These are phyloP conservation scores for Anomalospiza imberbis DNA, from an alignment of 2,797 vertebrate species.

Conservation along the genomic window DNA sequence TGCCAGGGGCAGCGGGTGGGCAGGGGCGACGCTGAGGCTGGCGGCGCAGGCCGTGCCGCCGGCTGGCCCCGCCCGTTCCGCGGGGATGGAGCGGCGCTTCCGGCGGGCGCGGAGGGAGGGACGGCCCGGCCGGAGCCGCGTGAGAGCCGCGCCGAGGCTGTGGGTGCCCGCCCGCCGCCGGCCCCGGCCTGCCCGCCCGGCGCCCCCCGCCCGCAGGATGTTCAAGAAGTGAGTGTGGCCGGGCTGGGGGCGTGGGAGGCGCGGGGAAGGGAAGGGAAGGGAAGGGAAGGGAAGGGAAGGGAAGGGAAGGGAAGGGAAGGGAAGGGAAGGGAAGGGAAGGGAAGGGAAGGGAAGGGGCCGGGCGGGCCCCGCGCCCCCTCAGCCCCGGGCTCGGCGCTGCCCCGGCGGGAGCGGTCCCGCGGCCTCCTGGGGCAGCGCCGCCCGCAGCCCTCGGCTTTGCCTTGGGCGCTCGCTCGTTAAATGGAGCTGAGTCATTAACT, in stretches of 20 bases:
- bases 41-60: neutral
- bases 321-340: neutral
- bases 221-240: slow-evolving; percentile 65
- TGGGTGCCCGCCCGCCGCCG: slow-evolving; percentile 33
- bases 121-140: slow-evolving; percentile 13
- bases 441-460: neutral
- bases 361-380: neutral
- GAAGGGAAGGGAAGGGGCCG: too few relatives aligned
- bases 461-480: neutral
- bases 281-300: neutral
- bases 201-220: slow-evolving; percentile 60
- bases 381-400: neutral
- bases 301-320: too few relatives aligned
- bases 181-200: neutral
- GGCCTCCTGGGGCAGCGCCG: neutral
- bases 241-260: neutral
- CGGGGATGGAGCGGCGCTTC: neutral
- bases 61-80: neutral
- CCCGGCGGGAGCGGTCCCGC: neutral
- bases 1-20: accelerated
- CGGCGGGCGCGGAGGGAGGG: neutral
- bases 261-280: neutral
- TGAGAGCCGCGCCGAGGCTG: neutral
- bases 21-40: too few relatives aligned
- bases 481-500: neutral